phyloP scores from a whole-genome alignment of 2,113 vertebrate genomes.

The Mormoops blainvillei region DNA sequence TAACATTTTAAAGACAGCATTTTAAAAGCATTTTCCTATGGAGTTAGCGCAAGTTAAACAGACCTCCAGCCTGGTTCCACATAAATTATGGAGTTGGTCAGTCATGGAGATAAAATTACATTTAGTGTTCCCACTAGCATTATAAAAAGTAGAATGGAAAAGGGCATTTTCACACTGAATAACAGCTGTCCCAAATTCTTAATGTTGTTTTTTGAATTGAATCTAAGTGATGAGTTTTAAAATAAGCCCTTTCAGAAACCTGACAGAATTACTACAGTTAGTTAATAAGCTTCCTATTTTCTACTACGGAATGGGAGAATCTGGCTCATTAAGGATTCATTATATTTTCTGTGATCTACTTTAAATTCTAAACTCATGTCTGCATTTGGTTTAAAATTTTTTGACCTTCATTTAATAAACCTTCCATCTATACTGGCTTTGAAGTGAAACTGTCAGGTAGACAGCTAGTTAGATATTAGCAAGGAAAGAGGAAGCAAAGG shows the following conservation, averaged over 20 bases:
- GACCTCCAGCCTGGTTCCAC: slow-evolving; percentile 20
- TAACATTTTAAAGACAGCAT: slow-evolving; percentile 20
- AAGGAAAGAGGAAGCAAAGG: not conserved
- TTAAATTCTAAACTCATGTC: slow-evolving; percentile 40
- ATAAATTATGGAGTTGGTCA: slow-evolving; percentile 66
- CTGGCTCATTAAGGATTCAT: slow-evolving; percentile 47
- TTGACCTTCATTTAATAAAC: slow-evolving; percentile 17
- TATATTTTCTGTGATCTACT: slow-evolving; percentile 54
- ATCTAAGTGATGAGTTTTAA: slow-evolving; percentile 27
- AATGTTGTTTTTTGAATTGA: slow-evolving; percentile 32
- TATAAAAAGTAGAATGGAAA: slow-evolving; percentile 32
- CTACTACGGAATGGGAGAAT: not conserved
- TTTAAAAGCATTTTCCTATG: slow-evolving; percentile 40
- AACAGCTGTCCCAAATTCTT: slow-evolving; percentile 41
- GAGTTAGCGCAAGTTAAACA: slow-evolving; percentile 57
- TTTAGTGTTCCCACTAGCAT: slow-evolving; percentile 22
- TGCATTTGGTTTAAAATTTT: slow-evolving; percentile 24
- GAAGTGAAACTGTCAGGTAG: not conserved
- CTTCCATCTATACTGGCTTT: not conserved
- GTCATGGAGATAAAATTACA: slow-evolving; percentile 58
- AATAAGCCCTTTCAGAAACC: slow-evolving; percentile 15
- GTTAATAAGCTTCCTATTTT: slow-evolving; percentile 26
- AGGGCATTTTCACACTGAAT: slow-evolving; percentile 1
- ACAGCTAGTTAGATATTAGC: not conserved
- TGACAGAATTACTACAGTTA: slow-evolving; percentile 13